Evolutionary conservation across 2,113 vertebrate genomes (phyloP), one percentile per base, ranked within the genome.

Genomic region (Tychaedon coryphoeus): DNA sequence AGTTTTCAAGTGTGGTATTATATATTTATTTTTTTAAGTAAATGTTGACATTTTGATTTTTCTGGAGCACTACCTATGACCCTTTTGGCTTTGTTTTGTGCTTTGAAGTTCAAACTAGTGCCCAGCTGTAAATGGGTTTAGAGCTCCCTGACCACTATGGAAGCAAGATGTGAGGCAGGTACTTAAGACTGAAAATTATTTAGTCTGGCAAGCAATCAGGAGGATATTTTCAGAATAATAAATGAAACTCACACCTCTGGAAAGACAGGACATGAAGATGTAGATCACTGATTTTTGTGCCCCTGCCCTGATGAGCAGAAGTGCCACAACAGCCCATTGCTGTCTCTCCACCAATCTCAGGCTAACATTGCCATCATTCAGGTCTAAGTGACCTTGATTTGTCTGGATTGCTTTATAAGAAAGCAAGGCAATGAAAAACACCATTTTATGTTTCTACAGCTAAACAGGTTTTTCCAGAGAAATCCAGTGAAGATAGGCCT

Each of bases 221-320:
- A 86, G 13, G 29, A 8, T 79, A 65, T 42, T 96, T 95, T 74
- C 69, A 85, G 42, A 94, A 70, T 12, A 88, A 57, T 61, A 81
- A 78, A 61, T 61, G 65, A 93, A 54, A 25, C 15, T 60, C 58
- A 64, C 33, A 65, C 38, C 33, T 43, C 19, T 50, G 43, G 16
- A n/a, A 28, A 82, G 54, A 69, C 20, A 82, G 28, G 33, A 83
- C 56, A 66, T 20, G 50, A 43, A 54, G 6, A 28, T 29, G 14
- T 29, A 75, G 5, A 66, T 45, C 54, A 88, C 0, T 3, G n/a
- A 62, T 61, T 90, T 73, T 54, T 6, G 12, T 47, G n/a, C 7
- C 53, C 17, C 5, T 58, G 58, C 28, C 57, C 50, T 48, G 42
- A 56, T 2, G 10, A 76, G 47, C 69, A 65, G 58, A 83, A 71